Evolutionary conservation across 1,140 invertebrate species (phyloP), one percentile per base, ranked within the genome.

Genomic region (Drosophila sproati): DNA sequence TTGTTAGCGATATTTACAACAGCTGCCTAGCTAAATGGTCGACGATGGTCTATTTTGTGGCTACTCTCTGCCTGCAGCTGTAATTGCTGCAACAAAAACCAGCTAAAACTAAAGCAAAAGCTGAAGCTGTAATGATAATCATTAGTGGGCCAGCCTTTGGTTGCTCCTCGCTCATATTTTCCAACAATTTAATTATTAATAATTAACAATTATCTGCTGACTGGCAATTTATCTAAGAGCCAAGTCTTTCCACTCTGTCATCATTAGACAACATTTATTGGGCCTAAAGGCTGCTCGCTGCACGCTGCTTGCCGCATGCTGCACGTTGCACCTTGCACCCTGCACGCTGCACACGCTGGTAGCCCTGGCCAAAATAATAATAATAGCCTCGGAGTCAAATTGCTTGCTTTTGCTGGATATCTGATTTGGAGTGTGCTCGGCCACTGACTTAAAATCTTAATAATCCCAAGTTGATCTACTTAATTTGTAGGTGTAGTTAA

Each of bases 181-280:
- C 52, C 60, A 78, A 45, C 80, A 12, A 81, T 86, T 82, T 83
- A 89, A 88, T 88, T 83, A 88, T 89, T 83, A 89, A 89, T 83
- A 88, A 88, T 88, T 89, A 78, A 59, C 78, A 88, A 89, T 83
- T 88, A 88, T 70, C 55, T 59, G 12, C 67, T 64, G 62, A 8
- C 63, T 68, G 67, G 57, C 64, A 79, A 82, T 87, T 85, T 87
- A 66, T 47, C 29, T 20, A 6, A 32, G 5, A 34, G 51, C 32
- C 51, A 34, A 54, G 51, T 35, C 52, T 52, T n/a, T 56, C 10
- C 0, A 34, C 35, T 32, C 32, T 41, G 64, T 51, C 54, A 12
- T 63, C 59, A 52, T 67, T 67, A 57, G 41, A 34, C 48, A 54
- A 47, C 66, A 29, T 69, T 69, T 69, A 35, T 47, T 47, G 39